A percentile compares a stretch with the other conserved stretches of the same genome.
phyloP scores from a whole-genome alignment of 2,888 invertebrate genomes.

The Drosophila buzzatii region DNA sequence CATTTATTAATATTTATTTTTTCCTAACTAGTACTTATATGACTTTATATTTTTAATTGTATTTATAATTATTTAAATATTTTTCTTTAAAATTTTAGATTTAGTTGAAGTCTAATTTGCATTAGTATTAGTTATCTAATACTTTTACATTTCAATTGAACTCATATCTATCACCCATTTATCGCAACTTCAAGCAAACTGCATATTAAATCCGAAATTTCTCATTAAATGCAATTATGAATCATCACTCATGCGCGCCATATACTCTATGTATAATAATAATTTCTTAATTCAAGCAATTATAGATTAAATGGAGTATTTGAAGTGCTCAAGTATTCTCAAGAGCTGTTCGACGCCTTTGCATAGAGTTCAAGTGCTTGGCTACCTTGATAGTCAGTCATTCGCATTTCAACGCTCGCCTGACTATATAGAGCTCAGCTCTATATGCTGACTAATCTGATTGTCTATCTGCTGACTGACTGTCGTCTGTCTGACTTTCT shows the following conservation, averaged over 20 bases:
- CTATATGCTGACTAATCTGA: conserved; percentile 11
- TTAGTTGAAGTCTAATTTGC: no score
- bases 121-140: no score
- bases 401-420: conserved; percentile 19
- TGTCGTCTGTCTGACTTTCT: neutral
- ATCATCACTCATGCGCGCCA: neutral
- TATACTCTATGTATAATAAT: neutral
- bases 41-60: no score
- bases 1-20: no score
- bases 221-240: neutral
- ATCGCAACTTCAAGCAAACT: no score
- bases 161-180: no score
- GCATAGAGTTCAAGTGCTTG: conserved; percentile 9
- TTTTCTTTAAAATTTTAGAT: no score
- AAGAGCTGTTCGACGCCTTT: neutral
- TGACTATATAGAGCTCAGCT: conserved; percentile 15
- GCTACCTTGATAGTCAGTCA: neutral
- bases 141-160: neutral
- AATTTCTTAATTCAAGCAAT: conserved; percentile 6
- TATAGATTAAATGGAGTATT: conserved; percentile 14
- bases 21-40: no score
- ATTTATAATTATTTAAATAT: no score
- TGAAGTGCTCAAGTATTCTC: neutral
- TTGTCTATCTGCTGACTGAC: conserved; percentile 10
- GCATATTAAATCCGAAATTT: no score